Evolutionary conservation across 2,888 invertebrate species (phyloP), one percentile per base, ranked within the genome.

Genomic region (Eupithecia dodoneata): DNA sequence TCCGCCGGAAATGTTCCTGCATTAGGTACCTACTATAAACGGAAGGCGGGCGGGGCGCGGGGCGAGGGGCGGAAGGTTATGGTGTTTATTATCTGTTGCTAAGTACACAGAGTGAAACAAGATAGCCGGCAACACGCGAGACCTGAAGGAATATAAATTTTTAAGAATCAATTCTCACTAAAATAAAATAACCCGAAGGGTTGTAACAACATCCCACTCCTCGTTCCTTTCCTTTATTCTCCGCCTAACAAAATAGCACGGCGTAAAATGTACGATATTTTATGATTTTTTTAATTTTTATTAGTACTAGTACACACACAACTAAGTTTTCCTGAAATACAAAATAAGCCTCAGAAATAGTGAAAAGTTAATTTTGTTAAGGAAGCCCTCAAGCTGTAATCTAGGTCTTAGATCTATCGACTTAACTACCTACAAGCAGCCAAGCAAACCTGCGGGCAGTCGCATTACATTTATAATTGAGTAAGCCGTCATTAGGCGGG

Each of bases 1-100:
- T 82, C 83, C 75, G 79, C 74, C 77, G 73, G 72, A 84, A 73
- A 81, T 80, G 76, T 81, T 86, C 80, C 79, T 83, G 82, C 75
- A 85, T 83, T 82, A 30, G 30, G 30, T 30, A 30, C 30, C 30
- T 30, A 82, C 80, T 82, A 77, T 73, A 74, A 74, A 74, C 70
- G 45, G 45, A 66, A 18, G 74, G 55, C 9, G 59, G 59, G 59
- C 63, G 12, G 15, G 13, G 66, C 42, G 66, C 42, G 45, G 1
- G n/a, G 63, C 63, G 45, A 30, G 12, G 47, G 55, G 74, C 30
- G 49, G 3, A 3, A 15, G 59, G 69, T 75, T 71, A 71, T 71
- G 52, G 72, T 75, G 52, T 71, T 72, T 55, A 45, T 71, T 71
- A 52, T 71, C 75, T 45, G 30, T 41, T 47, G 9, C 63, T 63